These are phyloP conservation scores for Brachionus calyciflorus DNA, from an alignment of 1,140 invertebrate genomes.

Conservation along the genomic window DNA sequence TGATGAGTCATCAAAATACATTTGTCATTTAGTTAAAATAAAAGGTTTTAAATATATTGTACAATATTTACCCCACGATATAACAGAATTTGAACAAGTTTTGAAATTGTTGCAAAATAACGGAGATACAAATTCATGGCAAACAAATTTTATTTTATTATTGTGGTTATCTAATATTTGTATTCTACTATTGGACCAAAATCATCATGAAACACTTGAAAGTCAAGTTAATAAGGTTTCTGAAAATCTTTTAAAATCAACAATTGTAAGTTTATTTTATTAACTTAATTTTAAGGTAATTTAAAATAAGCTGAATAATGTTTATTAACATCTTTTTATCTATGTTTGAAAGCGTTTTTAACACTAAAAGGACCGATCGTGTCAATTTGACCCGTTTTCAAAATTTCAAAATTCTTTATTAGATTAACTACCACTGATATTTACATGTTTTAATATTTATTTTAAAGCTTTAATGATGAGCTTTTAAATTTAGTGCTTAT, in stretches of 20 bases:
- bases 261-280: background rate
- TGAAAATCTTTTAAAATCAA: background rate
- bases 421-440: too few species aligned
- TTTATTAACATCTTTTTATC: too few species aligned
- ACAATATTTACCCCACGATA: constrained; percentile 86
- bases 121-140: constrained; percentile 64
- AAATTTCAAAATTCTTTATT: too few species aligned
- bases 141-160: constrained; percentile 63
- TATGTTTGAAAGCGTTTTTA: too few species aligned
- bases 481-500: too few species aligned
- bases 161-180: constrained; percentile 93
- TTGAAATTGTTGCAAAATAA: constrained; percentile 72
- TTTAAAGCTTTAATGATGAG: too few species aligned
- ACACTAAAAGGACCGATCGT: too few species aligned
- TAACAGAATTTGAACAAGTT: constrained; percentile 76
- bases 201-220: constrained; percentile 70
- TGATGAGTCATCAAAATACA: constrained; percentile 15
- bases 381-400: too few species aligned
- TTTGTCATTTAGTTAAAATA: constrained; percentile 51
- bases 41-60: constrained; percentile 86
- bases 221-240: constrained; percentile 63
- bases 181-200: constrained; percentile 88
- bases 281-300: too few species aligned
- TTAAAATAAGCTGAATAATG: too few species aligned
- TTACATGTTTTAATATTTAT: too few species aligned